Conservation (phyloP, 2,888 invertebrate species). For the Ischnura elegans region DNA sequence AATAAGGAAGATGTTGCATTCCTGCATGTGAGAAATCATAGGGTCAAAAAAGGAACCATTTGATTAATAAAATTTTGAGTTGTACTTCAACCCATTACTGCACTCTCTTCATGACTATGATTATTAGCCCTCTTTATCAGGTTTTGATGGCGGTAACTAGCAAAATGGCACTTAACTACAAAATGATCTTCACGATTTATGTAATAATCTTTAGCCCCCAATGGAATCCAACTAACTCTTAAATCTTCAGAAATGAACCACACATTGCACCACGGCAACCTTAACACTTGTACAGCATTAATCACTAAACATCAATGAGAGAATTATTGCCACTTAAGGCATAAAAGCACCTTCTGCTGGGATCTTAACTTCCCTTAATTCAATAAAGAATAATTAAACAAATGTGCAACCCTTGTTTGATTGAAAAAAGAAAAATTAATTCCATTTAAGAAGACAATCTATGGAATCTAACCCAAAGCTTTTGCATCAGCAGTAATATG, state of each 20-base stretch:
- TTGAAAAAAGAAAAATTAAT: conserved; percentile 25
- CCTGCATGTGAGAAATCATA: conserved; percentile 38
- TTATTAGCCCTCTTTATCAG: conserved; percentile 45
- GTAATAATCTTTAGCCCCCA: conserved; percentile 47
- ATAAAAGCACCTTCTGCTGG: conserved; percentile 61
- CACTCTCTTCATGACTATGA: conserved; percentile 56
- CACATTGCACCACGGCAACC: conserved; percentile 55
- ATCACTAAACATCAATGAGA: conserved; percentile 59
- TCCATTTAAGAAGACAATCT: conserved; percentile 37
- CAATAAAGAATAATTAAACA: conserved; percentile 48
- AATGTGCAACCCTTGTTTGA: conserved; percentile 45
- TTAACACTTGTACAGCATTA: conserved; percentile 37
- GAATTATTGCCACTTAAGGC: conserved; percentile 57
- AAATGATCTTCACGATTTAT: conserved; percentile 39
- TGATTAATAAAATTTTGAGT: conserved; percentile 46
- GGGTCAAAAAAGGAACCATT: conserved; percentile 52
- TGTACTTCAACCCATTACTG: conserved; percentile 63
- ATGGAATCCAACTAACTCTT: conserved; percentile 54
- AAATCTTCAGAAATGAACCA: conserved; percentile 49
- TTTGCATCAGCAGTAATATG: conserved; percentile 56
- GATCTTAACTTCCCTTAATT: conserved; percentile 48
- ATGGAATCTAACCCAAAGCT: conserved; percentile 61
- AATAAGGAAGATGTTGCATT: conserved; percentile 52
- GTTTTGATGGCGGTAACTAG: conserved; percentile 63
- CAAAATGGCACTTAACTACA: conserved; percentile 61